phyloP scores from a whole-genome alignment of 2,113 vertebrate genomes.

The Phasianus colchicus region DNA sequence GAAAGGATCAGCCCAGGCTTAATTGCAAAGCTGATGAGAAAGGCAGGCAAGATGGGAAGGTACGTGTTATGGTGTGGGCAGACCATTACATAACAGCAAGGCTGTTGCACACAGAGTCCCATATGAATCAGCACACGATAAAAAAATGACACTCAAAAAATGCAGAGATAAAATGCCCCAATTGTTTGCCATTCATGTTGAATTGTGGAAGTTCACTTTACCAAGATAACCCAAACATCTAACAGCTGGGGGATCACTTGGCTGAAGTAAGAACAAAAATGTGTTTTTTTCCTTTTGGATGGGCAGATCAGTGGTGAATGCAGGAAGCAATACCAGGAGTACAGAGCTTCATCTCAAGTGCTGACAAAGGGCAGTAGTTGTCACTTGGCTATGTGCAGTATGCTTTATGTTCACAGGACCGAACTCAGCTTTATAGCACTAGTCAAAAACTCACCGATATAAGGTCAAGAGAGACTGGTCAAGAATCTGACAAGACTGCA shows the following conservation, averaged over 20 bases:
- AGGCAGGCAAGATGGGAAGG: slow-evolving; percentile 49
- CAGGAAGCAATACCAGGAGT: not conserved
- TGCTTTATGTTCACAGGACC: not conserved
- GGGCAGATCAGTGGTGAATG: not conserved
- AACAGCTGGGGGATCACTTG: fast-evolving
- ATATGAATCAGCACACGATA: fast-evolving
- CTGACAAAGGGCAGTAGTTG: not conserved
- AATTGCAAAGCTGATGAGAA: slow-evolving; percentile 59
- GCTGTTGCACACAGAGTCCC: not conserved
- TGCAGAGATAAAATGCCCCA: not conserved
- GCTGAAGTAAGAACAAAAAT: not conserved
- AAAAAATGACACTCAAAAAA: not conserved
- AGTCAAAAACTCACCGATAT: not conserved
- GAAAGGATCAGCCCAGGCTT: slow-evolving; percentile 67
- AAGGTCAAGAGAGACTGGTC: not conserved
- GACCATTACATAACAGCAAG: slow-evolving; percentile 23
- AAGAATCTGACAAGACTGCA: not conserved
- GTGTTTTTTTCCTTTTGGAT: not conserved
- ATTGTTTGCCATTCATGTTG: fast-evolving
- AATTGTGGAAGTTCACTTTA: not conserved
- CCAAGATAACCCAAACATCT: not conserved
- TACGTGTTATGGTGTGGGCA: slow-evolving; percentile 19
- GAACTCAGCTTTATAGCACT: not conserved
- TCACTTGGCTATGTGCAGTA: not conserved
- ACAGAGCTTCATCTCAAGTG: not conserved